phyloP scores from a whole-genome alignment of 2,888 invertebrate genomes.

The Bellardia bayeri region DNA sequence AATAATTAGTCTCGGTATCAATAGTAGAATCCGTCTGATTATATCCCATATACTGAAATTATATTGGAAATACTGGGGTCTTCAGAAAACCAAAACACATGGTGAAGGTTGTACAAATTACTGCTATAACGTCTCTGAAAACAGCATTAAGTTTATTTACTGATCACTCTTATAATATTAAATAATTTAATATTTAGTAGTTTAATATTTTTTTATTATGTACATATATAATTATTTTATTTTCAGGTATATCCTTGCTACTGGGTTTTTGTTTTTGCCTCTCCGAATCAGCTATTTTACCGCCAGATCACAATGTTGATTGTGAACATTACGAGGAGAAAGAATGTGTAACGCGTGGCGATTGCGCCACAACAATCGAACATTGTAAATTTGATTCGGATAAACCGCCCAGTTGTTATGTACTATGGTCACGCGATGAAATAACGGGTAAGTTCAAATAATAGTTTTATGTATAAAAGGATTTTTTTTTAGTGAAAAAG shows the following conservation, averaged over 20 bases:
- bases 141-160: too few relatives aligned
- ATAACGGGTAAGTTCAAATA: constrained; percentile 85
- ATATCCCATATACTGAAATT: too few relatives aligned
- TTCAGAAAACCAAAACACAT: too few relatives aligned
- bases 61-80: too few relatives aligned
- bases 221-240: constrained; percentile 18
- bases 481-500: too few relatives aligned
- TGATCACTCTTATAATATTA: too few relatives aligned
- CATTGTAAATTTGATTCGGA: constrained; percentile 87
- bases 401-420: constrained; percentile 93
- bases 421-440: constrained; percentile 90
- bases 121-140: too few relatives aligned
- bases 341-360: constrained; percentile 85
- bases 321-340: constrained; percentile 82
- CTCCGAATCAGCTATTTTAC: constrained; percentile 76
- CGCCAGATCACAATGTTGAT: constrained; percentile 78
- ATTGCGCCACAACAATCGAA: constrained; percentile 86
- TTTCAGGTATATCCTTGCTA: constrained; percentile 65
- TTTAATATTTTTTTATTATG: not conserved
- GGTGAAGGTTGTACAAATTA: too few relatives aligned
- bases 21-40: too few relatives aligned
- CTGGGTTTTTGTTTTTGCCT: constrained; percentile 54
- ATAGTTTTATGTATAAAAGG: too few relatives aligned
- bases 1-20: too few relatives aligned
- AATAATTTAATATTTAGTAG: too few relatives aligned